Evolutionary conservation across 1,140 invertebrate genomes (phyloP).

Genomic region (Sitodiplosis mosellana): DNA sequence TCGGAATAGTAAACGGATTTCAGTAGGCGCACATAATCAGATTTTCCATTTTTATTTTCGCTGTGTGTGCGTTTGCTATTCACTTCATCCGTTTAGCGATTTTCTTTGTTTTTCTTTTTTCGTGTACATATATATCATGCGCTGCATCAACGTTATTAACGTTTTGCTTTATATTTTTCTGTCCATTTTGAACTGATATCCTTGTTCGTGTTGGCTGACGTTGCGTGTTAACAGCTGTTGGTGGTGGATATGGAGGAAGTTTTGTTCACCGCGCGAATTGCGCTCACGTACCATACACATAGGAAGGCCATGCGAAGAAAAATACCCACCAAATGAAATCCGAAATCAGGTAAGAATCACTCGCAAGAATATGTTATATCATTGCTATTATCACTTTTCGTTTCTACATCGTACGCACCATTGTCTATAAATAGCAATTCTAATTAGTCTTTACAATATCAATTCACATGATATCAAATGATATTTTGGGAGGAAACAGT

Average conservation of each 20-base stretch:
- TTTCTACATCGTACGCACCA: background rate
- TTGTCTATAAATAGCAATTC: background rate
- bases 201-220: background rate
- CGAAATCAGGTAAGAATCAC: slow-evolving; percentile 52
- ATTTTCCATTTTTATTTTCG: too few relatives aligned
- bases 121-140: background rate
- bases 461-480: background rate
- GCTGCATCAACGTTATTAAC: background rate
- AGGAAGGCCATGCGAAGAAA: slow-evolving; percentile 42
- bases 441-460: background rate
- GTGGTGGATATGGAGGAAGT: slow-evolving; percentile 43
- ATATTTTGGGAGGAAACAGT: background rate
- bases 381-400: slow-evolving; percentile 1
- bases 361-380: background rate
- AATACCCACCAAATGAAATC: slow-evolving; percentile 89
- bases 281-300: slow-evolving; percentile 43
- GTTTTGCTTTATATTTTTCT: background rate
- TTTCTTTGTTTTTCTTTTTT: background rate
- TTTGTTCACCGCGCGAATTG: slow-evolving; percentile 43
- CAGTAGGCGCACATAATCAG: too few relatives aligned
- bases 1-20: too few relatives aligned
- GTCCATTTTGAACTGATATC: background rate
- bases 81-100: background rate
- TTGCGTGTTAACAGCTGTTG: slow-evolving; percentile 41
- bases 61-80: background rate